Base-by-base conservation (phyloP, 92 coral and sea anemone species). In the Siderastrea siderea region DNA sequence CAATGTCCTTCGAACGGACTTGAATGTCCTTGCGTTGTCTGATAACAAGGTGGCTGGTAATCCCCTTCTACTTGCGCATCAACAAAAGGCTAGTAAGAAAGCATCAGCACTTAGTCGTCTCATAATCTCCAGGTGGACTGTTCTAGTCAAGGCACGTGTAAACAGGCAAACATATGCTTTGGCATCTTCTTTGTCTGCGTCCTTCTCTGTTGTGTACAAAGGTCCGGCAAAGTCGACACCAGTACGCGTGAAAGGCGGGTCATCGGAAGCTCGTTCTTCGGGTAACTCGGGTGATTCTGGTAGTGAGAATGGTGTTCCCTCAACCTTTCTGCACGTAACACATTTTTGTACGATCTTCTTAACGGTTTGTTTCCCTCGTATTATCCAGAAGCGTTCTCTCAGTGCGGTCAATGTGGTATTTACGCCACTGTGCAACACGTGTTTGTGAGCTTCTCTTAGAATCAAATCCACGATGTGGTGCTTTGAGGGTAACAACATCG, bases 151-250 rank as follows among this genome's bases (percentile, higher is more conserved):
- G 50, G 92, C 84, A 62, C 92, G 84, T 3, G 92, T 92, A 80
- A 87, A 83, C 77, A 84, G 76, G 63, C 86, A 92, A 15, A 88
- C 78, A 47, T 88, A 88, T 15, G 70, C 64, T 62, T 80, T 84
- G 45, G 50, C 47, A 11, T 74, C 86, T 13, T 61, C 71, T 4
- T 1, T 16, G 44, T 77, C 71, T 77, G 49, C 87, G 66, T 57
- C 78, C 12, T 49, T 74, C 47, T 86, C 77, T 65, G 61, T 79
- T 47, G 76, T 53, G 52, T 79, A 87, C 5, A 87, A 12, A 59
- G 94, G 91, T 7, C 91, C 89, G 1, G 94, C 91, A 46, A 91
- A 91, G 72, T 91, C 88, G 43, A 86, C 88, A 17, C 91, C 94
- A 19, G 91, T 81, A 38, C 82, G 88, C 3, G 88, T 69, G 83